Evolutionary conservation across 2,113 vertebrate genomes (phyloP).

Genomic region (Chloropsis hardwickii): DNA sequence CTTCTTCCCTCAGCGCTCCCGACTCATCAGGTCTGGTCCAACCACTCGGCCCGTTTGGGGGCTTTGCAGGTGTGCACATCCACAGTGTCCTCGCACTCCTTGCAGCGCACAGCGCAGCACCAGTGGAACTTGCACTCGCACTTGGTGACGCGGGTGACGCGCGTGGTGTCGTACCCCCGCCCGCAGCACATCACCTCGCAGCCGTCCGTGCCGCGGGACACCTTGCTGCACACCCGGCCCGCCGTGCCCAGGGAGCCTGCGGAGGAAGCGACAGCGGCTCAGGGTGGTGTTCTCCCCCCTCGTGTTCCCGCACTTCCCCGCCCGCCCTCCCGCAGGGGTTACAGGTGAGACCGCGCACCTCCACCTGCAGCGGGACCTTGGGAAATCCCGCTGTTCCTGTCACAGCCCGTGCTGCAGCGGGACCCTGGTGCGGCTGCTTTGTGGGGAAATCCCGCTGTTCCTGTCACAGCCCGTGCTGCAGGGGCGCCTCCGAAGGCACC

Average conservation of each 20-base stretch:
- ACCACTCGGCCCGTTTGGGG: conserved; percentile 89
- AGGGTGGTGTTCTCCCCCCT: fast-evolving
- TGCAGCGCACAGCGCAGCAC: conserved; percentile 96
- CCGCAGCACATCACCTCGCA: conserved; percentile 99
- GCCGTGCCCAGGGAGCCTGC: conserved; percentile 93
- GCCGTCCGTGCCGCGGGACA: conserved; percentile 87
- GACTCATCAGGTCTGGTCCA: conserved; percentile 82
- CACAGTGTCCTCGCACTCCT: conserved; percentile 91
- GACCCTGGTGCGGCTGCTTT: fast-evolving
- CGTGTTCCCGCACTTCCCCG: fast-evolving
- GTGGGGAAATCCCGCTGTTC: fast-evolving
- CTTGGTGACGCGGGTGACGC: conserved; percentile 88
- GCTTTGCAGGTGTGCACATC: conserved; percentile 97
- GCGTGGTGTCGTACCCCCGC: conserved; percentile 97
- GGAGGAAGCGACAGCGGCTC: neutral
- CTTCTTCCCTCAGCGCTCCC: neutral
- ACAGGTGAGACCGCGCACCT: fast-evolving
- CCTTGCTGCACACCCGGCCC: conserved; percentile 90
- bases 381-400: fast-evolving
- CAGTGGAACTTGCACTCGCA: conserved; percentile 99
- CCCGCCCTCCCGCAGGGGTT: fast-evolving
- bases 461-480: neutral
- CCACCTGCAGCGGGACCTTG: fast-evolving
- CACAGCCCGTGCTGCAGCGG: fast-evolving
- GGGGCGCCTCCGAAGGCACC: neutral